phyloP scores from a whole-genome alignment of 2,797 vertebrate species.

The Chlorospingus flavigularis region DNA sequence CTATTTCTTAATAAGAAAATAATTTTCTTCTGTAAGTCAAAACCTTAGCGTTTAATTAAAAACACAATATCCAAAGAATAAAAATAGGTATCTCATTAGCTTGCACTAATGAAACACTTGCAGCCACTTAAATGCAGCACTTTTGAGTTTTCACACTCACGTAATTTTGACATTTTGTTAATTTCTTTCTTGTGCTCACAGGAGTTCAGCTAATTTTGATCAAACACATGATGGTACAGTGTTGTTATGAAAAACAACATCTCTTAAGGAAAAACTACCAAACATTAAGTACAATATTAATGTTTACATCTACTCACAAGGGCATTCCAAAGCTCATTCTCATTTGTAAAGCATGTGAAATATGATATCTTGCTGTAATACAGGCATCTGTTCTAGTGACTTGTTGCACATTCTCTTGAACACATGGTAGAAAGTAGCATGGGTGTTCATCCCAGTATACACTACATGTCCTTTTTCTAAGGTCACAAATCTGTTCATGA shows the following conservation, averaged over 20 bases:
- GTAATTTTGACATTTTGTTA: neutral
- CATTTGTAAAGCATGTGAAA: neutral
- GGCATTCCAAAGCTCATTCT: neutral
- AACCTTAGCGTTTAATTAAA: neutral
- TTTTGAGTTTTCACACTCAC: neutral
- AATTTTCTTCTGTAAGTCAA: neutral
- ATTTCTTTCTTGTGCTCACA: neutral
- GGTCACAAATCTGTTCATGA: neutral
- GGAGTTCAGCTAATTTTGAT: neutral
- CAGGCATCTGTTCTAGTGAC: neutral
- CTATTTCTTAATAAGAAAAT: neutral
- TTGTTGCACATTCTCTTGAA: neutral
- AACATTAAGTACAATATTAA: neutral
- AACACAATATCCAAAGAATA: neutral
- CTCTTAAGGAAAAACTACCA: fast-evolving
- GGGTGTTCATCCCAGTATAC: neutral
- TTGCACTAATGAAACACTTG: neutral
- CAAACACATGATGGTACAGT: neutral
- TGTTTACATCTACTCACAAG: neutral
- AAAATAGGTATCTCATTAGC: neutral
- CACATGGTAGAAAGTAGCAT: fast-evolving
- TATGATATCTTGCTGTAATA: neutral
- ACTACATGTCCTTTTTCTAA: neutral
- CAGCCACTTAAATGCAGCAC: neutral
- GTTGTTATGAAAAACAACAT: neutral